A percentile compares a stretch with the other conserved stretches of the same genome.
Conservation (phyloP, 2,797 vertebrate genomes). For the Manis pentadactyla region DNA sequence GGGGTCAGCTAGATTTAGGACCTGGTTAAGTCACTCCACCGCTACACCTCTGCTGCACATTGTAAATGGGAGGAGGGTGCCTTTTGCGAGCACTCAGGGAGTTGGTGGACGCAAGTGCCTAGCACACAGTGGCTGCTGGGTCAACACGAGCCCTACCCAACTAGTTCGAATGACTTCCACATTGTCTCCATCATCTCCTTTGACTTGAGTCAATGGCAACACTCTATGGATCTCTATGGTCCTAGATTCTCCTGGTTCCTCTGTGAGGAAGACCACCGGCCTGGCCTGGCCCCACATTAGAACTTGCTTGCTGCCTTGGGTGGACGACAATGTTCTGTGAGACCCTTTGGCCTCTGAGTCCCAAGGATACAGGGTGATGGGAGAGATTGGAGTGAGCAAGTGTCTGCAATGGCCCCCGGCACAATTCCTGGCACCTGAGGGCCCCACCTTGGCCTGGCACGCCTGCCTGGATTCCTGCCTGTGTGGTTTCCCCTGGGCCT, state of each 20-base stretch:
- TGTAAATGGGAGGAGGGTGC: not conserved
- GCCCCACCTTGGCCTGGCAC: conserved; percentile 71
- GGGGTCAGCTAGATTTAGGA: not conserved
- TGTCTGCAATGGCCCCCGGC: conserved; percentile 21
- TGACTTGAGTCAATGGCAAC: not conserved
- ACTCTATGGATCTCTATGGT: not conserved
- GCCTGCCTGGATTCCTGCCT: conserved; percentile 68
- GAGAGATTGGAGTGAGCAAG: conserved; percentile 1
- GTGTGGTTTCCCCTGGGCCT: conserved; percentile 76
- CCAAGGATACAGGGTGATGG: conserved; percentile 42
- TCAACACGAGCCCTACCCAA: not conserved
- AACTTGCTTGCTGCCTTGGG: not conserved
- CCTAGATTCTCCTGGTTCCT: not conserved
- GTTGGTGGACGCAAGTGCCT: not conserved
- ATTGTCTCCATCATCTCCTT: not conserved
- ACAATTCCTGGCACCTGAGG: conserved; percentile 66
- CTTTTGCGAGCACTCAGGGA: not conserved
- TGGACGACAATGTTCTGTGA: not conserved
- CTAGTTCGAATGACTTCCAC: not conserved
- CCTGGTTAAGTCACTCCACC: not conserved
- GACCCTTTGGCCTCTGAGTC: conserved; percentile 14
- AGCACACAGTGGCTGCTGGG: not conserved
- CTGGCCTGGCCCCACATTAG: rapidly evolving
- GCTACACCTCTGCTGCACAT: not conserved
- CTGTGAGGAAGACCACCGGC: not conserved